Evolutionary conservation across 2,888 invertebrate species (phyloP).

Genomic region (Caenorhabditis sinica): DNA sequence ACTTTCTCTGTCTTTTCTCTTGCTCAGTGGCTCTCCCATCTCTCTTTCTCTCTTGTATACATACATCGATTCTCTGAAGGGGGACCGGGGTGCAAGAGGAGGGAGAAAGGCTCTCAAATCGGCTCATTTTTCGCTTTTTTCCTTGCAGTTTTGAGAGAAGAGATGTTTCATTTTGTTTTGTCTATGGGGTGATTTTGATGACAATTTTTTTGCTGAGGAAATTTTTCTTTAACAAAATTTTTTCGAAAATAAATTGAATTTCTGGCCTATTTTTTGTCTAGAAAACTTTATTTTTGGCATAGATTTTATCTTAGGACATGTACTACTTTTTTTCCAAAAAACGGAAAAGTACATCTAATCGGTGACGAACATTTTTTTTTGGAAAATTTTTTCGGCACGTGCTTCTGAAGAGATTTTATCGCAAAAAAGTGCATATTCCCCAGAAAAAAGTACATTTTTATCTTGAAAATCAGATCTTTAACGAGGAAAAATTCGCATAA

Average conservation of each 20-base stretch:
- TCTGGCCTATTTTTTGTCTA: background rate
- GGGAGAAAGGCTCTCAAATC: conserved; percentile 23
- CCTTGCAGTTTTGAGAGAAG: conserved; percentile 1
- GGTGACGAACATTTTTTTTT: too few relatives aligned
- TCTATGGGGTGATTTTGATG: background rate
- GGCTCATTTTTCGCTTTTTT: conserved; percentile 43
- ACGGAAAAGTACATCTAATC: too few relatives aligned
- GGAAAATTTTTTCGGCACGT: background rate
- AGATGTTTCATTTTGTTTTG: conserved; percentile 20
- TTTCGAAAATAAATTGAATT: background rate
- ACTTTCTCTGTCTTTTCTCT: conserved; percentile 8
- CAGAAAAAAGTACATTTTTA: too few relatives aligned
- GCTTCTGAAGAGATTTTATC: too few relatives aligned
- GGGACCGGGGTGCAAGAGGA: conserved; percentile 1
- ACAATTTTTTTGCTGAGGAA: background rate
- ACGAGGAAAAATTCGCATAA: too few relatives aligned
- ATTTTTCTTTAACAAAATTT: background rate
- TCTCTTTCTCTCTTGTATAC: conserved; percentile 4
- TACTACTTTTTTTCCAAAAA: too few relatives aligned
- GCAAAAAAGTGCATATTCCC: too few relatives aligned
- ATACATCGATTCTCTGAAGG: conserved; percentile 20
- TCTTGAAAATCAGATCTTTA: too few relatives aligned
- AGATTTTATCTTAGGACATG: too few relatives aligned
- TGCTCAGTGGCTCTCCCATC: conserved; percentile 47
- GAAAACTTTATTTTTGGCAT: background rate